Evolutionary conservation across 1,140 invertebrate species (phyloP).

Genomic region (Drosophila navojoa): DNA sequence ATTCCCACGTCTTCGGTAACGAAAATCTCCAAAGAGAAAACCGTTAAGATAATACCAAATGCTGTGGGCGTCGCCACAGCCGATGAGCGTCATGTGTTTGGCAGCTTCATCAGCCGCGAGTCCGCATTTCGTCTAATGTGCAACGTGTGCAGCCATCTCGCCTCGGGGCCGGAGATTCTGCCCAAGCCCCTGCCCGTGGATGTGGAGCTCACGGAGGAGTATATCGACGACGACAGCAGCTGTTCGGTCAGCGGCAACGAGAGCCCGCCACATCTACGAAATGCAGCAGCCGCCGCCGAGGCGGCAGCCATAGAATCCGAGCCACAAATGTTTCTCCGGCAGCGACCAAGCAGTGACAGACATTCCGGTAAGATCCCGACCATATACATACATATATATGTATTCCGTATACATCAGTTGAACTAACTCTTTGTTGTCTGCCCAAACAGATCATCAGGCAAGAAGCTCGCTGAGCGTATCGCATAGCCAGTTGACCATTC

Average conservation of each 20-base stretch:
- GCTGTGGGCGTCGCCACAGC: conserved; percentile 94
- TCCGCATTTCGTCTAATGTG: conserved; percentile 93
- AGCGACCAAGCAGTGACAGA: conserved; percentile 40
- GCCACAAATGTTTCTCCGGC: conserved; percentile 27
- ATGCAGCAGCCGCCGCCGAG: conserved; percentile 1
- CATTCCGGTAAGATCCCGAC: conserved; percentile 49
- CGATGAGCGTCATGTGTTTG: conserved; percentile 94
- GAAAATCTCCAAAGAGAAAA: conserved; percentile 95
- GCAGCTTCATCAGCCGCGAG: conserved; percentile 94
- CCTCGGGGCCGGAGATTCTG: conserved; percentile 43
- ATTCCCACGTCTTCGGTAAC: conserved; percentile 92
- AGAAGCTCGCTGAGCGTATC: neutral
- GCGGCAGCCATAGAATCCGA: conserved; percentile 20
- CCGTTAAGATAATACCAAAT: conserved; percentile 95
- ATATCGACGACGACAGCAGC: conserved; percentile 72
- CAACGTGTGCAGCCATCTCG: conserved; percentile 87
- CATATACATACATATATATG: too few species aligned
- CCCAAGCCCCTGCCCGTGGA: conserved; percentile 59
- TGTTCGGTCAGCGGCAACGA: conserved; percentile 77
- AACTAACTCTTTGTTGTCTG: neutral
- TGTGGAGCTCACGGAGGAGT: conserved; percentile 64
- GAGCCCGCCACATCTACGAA: conserved; percentile 58
- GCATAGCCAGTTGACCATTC: conserved; percentile 16
- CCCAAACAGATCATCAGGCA: conserved; percentile 17
- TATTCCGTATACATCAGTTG: neutral